Base-by-base conservation (phyloP, 92 coral and sea anemone genomes). In the Paramuricea clavata region DNA sequence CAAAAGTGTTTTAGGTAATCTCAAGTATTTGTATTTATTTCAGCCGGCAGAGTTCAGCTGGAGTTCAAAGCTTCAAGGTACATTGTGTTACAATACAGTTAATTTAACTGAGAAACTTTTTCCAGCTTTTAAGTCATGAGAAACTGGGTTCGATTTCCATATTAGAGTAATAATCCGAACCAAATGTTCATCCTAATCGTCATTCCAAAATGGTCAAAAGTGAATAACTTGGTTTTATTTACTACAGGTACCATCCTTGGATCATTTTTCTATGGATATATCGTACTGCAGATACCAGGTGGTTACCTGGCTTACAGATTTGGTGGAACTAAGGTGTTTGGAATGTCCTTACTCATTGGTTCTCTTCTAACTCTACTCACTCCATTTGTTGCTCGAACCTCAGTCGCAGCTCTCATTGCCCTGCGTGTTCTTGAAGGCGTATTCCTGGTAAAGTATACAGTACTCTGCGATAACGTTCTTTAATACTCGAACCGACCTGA, bases 311-410 rank as follows among this genome's bases (percentile, higher is more conserved):
- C 98, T 60, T 96, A 92, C 83, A 85, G 95, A 81, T 96, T 94
- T 76, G 99, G 99, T 16, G 99, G 99, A 34, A 91, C 98, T n/a
- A 92, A 94, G 34, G 98, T 96, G 86, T 96, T 94, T 80, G 99
- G 99, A 39, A 89, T 90, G 33, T 94, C 98, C 32, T 92, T 96
- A 21, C 93, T 97, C n/a, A 35, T 94, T 67, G 99, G 98, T 15
- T 96, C 99, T 17, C 60, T 96, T 16, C 91, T 96, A n/a, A 96
- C 99, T 0, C 91, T 96, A 94, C 83, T 96, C 41, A 96, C 99
- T 13, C 99, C 99, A 3, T 42, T 96, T 36, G 99, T 98, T 22
- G 99, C 99, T 3, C 90, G 99, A 31, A 89, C 94, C 19, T 94
- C 98, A 50, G 99, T 96, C 16, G 98, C 85, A 2, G 93, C 95